Evolutionary conservation across 1,140 invertebrate genomes (phyloP), one percentile per base, ranked within the genome.

Genomic region (Drosophila virilis): DNA sequence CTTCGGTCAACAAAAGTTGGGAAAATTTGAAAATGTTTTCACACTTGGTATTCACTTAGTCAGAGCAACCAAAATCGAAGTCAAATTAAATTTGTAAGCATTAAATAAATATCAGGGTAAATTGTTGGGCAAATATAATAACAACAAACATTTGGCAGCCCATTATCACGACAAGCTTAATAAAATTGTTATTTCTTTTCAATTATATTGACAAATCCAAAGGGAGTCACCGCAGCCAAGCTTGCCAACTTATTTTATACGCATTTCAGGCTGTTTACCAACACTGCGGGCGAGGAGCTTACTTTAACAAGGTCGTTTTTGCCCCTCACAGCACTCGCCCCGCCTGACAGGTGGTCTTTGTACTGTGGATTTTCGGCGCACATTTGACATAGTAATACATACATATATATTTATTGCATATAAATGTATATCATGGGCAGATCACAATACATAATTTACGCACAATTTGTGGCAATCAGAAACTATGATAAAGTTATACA

Each of bases 381-480:
- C n/a, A 28, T 73, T 51, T 67, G 55, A 52, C 58, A 62, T 42
- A 64, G 45, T 58, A 17, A 32, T 42, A 64, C 13, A 59, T n/a
- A 42, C n/a, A 33, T 45, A 55, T 32, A 55, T 62, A 55, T 62
- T 15, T 50, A n/a, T 42, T 35, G 8, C 15, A 61, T 13, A 45
- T 37, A 46, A 8, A 32, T 48, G 43, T 28, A 28, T 28, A 5
- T 5, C 54, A 67, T 28, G 38, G 38, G 32, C 43, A 50, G 28
- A 72, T 72, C 68, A 77, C 77, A 77, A 77, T 74, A 60, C 74
- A 86, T 86, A 75, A 60, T 61, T 75, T 72, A 89, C 70, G 74
- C 54, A 62, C 77, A 88, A 83, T 84, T 89, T 84, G 80, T 80
- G 54, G 69, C 70, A 84, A 73, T 89, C 78, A 89, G 67, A 77